phyloP scores from a whole-genome alignment of 2,113 vertebrate species.

The Thalassarche chlororhynchos region DNA sequence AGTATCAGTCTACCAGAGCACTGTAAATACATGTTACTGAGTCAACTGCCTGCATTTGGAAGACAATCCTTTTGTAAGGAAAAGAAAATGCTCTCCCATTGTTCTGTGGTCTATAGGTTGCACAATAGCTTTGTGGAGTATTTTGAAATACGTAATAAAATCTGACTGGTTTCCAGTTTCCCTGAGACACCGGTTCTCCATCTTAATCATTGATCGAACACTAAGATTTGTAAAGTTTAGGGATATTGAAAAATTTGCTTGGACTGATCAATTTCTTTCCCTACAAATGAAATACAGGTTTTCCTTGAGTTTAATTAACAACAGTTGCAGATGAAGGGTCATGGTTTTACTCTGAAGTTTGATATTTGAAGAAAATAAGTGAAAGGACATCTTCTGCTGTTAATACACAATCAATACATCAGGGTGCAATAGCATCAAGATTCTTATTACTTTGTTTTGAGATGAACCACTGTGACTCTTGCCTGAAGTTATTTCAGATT shows the following conservation, averaged over 20 bases:
- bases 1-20: neutral
- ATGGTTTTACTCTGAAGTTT: neutral
- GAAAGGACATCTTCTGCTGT: neutral
- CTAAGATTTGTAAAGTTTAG: neutral
- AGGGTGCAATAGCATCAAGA: neutral
- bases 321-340: neutral
- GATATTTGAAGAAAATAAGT: neutral
- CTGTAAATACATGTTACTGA: neutral
- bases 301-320: neutral
- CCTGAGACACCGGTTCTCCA: neutral
- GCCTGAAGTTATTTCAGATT: neutral
- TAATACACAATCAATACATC: neutral
- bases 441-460: neutral
- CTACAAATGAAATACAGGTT: neutral
- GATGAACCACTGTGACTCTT: neutral
- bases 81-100: neutral
- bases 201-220: neutral
- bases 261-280: neutral
- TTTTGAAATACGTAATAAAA: neutral
- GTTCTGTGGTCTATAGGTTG: neutral
- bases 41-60: neutral
- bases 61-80: neutral
- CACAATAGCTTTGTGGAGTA: neutral
- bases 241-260: neutral
- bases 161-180: neutral